Base-by-base conservation (phyloP, 2,888 invertebrate genomes). In the Euzetes globulus region DNA sequence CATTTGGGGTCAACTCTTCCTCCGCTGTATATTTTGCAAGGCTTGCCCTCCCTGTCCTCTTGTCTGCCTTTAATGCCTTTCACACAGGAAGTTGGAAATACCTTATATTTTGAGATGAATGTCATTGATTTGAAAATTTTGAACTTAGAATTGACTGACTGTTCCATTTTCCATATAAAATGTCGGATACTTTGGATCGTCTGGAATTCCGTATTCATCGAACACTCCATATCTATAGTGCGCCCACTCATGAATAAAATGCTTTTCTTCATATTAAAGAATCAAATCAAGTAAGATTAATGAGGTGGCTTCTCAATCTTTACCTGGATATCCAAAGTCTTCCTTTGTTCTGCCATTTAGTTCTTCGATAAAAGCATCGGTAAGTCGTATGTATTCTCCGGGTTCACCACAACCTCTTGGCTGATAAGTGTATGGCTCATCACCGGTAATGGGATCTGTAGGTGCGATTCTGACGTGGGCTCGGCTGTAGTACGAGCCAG, bases 141-240 rank as follows among this genome's bases (percentile, higher is more conserved):
- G 17, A 25, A 13, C 13, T 27, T 17, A 17, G 13, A 9, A 5
- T 17, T n/a, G 9, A 22, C 75, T 73, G 73, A 78, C 78, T 50
- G 77, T 78, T 19, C 77, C 77, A 9, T 60, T 60, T 60, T 60
- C 60, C 27, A 60, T 60, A 60, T 60, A 60, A 19, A 60, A 76
- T 1, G 41, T 33, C 15, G 88, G 87, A 80, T 87, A 87, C 50
- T 87, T 84, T 1, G 85, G 83, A 80, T 88, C 88, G 65, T 84
- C 84, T 60, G 82, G 82, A 79, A 85, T 87, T 0, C 88, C 88
- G 76, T 86, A 85, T 80, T 88, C 88, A 78, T 88, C 88, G 80
- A 88, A 88, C 4, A 88, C 86, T 3, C 89, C 89, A 82, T 88
- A 89, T 0, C 88, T 85, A 79, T 87, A 88, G 82, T 87, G 88